These are phyloP conservation scores for Notechis scutatus DNA, from an alignment of 2,113 vertebrate species.

Conservation along the genomic window DNA sequence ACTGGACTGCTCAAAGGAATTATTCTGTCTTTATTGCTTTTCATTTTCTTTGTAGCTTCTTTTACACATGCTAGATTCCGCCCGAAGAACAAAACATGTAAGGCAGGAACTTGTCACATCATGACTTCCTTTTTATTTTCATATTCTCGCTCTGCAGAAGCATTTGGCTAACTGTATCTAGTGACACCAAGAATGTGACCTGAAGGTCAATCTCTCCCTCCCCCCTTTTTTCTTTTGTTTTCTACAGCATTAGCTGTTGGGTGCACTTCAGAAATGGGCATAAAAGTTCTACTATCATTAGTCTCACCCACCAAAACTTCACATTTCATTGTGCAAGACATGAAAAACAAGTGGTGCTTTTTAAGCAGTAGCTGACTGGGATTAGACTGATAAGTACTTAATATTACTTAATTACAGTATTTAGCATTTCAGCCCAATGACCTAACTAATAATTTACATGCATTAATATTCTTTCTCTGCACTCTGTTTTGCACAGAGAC, in stretches of 20 bases:
- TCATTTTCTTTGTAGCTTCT: background rate
- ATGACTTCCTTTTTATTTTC: background rate
- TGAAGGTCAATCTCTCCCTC: background rate
- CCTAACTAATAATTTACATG: background rate
- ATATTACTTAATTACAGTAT: slow-evolving; percentile 17
- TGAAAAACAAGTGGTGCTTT: slow-evolving; percentile 3
- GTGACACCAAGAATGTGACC: background rate
- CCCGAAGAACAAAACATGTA: background rate
- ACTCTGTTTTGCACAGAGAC: slow-evolving; percentile 20
- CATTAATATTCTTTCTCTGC: slow-evolving; percentile 13
- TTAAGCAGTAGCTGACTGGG: background rate
- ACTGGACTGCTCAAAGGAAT: background rate
- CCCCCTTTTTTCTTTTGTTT: background rate
- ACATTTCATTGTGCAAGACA: background rate
- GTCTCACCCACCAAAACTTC: background rate
- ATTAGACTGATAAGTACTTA: slow-evolving; percentile 15
- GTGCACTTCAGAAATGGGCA: background rate
- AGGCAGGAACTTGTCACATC: background rate
- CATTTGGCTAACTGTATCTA: background rate
- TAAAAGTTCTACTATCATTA: background rate
- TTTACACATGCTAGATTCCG: background rate
- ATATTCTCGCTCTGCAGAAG: background rate
- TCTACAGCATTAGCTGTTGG: background rate
- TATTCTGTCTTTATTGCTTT: background rate
- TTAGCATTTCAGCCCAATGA: slow-evolving; percentile 1